A percentile compares a stretch with the other conserved stretches of the same genome.
phyloP scores from a whole-genome alignment of 2,797 vertebrate species.

The Sebastes trivittatus region DNA sequence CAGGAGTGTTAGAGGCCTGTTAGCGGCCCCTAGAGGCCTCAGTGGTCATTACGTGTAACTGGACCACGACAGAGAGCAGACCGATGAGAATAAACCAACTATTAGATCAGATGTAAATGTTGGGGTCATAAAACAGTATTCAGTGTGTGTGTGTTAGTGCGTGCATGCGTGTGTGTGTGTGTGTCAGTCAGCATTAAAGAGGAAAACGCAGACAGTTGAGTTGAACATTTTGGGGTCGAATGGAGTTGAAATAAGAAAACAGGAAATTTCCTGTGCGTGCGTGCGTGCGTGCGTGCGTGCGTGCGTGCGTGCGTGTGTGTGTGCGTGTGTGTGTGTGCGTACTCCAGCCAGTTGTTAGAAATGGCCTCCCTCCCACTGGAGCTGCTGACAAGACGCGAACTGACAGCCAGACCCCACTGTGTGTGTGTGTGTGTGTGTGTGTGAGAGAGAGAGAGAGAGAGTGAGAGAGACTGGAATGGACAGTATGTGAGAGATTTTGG shows the following conservation, averaged over 20 bases:
- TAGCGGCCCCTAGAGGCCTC: background rate
- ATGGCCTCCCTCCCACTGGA: constrained; percentile 75
- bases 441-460: background rate
- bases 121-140: background rate
- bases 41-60: fast-evolving
- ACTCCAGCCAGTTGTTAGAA: constrained; percentile 61
- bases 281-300: background rate
- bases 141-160: background rate
- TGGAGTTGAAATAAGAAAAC: constrained; percentile 33
- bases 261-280: background rate
- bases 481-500: constrained; percentile 5
- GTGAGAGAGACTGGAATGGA: background rate
- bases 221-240: constrained; percentile 25
- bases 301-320: background rate
- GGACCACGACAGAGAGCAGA: background rate
- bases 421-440: constrained; percentile 15
- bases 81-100: background rate
- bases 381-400: constrained; percentile 74
- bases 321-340: background rate
- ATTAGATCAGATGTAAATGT: background rate
- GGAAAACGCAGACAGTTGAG: background rate
- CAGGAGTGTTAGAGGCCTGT: background rate
- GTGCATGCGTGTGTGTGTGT: no score
- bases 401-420: constrained; percentile 68
- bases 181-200: background rate